Conservation (phyloP, 2,797 vertebrate genomes). For the Okamejei kenojei region DNA sequence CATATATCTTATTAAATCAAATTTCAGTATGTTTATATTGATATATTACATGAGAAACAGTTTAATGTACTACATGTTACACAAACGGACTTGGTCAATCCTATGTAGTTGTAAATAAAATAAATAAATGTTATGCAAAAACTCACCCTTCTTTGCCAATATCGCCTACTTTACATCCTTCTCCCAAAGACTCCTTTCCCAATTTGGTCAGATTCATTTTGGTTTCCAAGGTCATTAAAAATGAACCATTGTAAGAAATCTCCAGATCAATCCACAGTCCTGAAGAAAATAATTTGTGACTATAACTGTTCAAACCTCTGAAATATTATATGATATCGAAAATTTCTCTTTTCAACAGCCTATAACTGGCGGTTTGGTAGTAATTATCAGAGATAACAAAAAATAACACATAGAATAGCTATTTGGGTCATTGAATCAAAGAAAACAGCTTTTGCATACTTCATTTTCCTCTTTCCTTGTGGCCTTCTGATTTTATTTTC, state of each 20-base stretch:
- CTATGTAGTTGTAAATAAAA: not conserved
- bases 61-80: not conserved
- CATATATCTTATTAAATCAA: not conserved
- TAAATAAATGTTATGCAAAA: not conserved
- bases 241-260: slow-evolving; percentile 87
- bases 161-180: slow-evolving; percentile 71
- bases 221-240: slow-evolving; percentile 93
- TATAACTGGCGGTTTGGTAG: not conserved
- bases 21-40: not conserved
- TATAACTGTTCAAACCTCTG: not conserved
- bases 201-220: slow-evolving; percentile 95
- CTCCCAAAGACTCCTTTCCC: slow-evolving; percentile 79
- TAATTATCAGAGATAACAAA: not conserved
- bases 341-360: not conserved
- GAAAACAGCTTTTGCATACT: too few relatives aligned
- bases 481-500: too few relatives aligned
- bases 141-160: slow-evolving; percentile 89
- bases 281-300: slow-evolving; percentile 47
- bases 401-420: not conserved
- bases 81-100: not conserved
- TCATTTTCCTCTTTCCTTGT: too few relatives aligned
- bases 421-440: too few relatives aligned
- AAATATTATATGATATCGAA: not conserved
- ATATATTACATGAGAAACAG: not conserved
- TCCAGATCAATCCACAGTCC: slow-evolving; percentile 93